A percentile compares a stretch with the other conserved stretches of the same genome.
These are phyloP conservation scores for Peromyscus attwateri DNA, from an alignment of 2,797 vertebrate genomes.

Conservation along the genomic window DNA sequence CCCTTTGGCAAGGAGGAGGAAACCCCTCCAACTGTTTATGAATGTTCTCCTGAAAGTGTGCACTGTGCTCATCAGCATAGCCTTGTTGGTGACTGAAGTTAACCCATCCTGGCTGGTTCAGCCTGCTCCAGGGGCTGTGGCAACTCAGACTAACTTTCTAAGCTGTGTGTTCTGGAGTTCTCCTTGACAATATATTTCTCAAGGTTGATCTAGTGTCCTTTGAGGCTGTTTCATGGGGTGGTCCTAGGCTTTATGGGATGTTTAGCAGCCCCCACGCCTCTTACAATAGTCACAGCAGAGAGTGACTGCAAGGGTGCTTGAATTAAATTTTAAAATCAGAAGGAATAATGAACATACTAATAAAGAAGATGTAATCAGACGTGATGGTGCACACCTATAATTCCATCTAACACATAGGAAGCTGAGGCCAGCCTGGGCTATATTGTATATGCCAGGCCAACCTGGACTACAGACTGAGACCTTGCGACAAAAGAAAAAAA, in stretches of 20 bases:
- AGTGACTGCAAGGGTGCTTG: neutral
- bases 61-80: neutral
- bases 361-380: neutral
- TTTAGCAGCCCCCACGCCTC: neutral
- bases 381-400: neutral
- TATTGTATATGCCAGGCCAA: neutral
- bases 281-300: too few relatives aligned
- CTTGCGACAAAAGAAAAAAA: neutral
- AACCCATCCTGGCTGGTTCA: neutral
- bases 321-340: conserved; percentile 3
- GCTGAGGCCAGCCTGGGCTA: neutral
- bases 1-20: neutral
- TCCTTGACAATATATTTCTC: neutral
- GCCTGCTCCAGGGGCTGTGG: neutral
- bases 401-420: neutral
- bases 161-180: neutral
- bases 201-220: rapidly evolving
- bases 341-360: neutral
- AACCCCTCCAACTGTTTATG: neutral
- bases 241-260: rapidly evolving
- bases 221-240: neutral
- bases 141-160: neutral
- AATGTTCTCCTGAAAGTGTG: neutral
- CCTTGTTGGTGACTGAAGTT: neutral
- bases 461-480: neutral